A percentile compares a stretch with the other conserved stretches of the same genome.
These are phyloP conservation scores for Tonatia bakeri DNA, from an alignment of 2,113 vertebrate genomes.

Conservation along the genomic window DNA sequence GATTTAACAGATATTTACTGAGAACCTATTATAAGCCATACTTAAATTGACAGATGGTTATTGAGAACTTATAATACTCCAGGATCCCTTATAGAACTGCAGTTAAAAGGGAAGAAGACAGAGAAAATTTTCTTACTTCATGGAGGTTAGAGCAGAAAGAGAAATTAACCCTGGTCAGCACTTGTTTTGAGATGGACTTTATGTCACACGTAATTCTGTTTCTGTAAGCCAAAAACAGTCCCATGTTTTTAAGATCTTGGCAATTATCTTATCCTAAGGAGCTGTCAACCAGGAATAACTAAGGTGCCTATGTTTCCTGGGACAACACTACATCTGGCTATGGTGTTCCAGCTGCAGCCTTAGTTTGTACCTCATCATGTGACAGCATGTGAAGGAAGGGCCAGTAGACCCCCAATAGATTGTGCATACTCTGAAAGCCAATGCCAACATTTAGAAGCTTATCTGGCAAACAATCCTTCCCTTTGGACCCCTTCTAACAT, in stretches of 20 bases:
- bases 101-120: background rate
- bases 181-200: background rate
- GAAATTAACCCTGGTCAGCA: background rate
- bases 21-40: background rate
- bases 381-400: background rate
- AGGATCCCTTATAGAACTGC: background rate
- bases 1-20: background rate
- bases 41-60: background rate
- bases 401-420: background rate
- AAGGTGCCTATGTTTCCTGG: background rate
- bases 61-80: background rate
- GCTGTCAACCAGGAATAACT: background rate
- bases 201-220: background rate
- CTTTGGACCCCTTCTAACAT: background rate
- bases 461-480: slow-evolving; percentile 23
- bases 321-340: background rate
- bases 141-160: background rate
- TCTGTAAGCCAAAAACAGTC: background rate
- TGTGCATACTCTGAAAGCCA: background rate
- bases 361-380: background rate
- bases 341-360: background rate
- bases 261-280: background rate
- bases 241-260: background rate
- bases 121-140: background rate
- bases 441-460: slow-evolving; percentile 22